These are phyloP conservation scores for Chaenodraco wilsoni DNA, from an alignment of 2,797 vertebrate genomes.

Conservation along the genomic window DNA sequence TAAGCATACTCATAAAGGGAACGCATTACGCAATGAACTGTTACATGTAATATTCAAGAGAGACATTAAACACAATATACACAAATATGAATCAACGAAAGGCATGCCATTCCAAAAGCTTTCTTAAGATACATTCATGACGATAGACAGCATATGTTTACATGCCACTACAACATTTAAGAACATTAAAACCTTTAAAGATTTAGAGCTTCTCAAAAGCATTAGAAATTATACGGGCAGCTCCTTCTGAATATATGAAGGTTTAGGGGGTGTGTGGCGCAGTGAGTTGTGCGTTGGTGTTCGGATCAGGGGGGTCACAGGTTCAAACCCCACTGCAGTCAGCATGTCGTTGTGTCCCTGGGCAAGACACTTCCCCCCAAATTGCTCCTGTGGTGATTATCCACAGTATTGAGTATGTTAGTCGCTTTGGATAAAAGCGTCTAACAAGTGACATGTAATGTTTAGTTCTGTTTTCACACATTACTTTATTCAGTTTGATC, in stretches of 20 bases:
- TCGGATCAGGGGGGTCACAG: no score
- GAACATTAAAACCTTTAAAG: neutral
- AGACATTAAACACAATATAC: neutral
- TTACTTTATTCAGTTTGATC: constrained; percentile 4
- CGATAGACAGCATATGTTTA: neutral
- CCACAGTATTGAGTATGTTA: no score
- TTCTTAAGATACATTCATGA: neutral
- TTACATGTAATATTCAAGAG: neutral
- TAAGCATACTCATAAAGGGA: neutral
- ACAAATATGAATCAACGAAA: neutral
- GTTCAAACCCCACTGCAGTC: no score
- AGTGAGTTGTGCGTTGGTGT: no score
- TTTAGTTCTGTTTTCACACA: neutral
- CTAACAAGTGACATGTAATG: no score
- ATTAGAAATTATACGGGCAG: neutral
- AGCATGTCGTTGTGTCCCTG: no score
- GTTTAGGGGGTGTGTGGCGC: no score
- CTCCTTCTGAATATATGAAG: neutral
- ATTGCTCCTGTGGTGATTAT: no score
- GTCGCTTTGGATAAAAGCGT: no score
- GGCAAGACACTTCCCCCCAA: no score
- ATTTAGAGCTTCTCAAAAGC: neutral
- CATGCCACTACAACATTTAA: neutral
- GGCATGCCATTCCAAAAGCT: neutral
- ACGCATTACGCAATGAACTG: neutral